A percentile compares a stretch with the other conserved stretches of the same genome.
These are phyloP conservation scores for Taurulus bubalis DNA, from an alignment of 2,113 vertebrate species.

Conservation along the genomic window DNA sequence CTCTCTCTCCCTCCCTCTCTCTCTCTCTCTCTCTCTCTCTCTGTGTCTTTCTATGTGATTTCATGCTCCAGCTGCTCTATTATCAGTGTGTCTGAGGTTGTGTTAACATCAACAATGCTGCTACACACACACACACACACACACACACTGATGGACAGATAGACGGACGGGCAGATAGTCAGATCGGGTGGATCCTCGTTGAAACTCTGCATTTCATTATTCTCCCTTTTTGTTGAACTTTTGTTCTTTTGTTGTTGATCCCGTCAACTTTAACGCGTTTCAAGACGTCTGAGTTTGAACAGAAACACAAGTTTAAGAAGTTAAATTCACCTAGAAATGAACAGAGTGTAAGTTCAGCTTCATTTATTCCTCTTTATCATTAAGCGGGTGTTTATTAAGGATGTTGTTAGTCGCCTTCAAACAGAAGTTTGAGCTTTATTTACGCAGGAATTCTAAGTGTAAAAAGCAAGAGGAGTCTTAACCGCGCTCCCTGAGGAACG, in stretches of 20 bases:
- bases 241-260: background rate
- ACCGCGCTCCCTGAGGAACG: slow-evolving; percentile 9
- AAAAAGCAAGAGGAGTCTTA: background rate
- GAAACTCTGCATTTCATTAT: slow-evolving; percentile 12
- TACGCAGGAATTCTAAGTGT: background rate
- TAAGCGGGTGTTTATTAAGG: background rate
- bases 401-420: background rate
- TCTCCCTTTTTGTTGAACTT: background rate
- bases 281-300: background rate
- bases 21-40: slow-evolving; percentile 35
- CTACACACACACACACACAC: slow-evolving; percentile 64
- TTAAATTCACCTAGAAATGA: background rate
- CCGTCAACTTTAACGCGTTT: background rate
- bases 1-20: background rate
- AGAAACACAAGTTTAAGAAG: background rate
- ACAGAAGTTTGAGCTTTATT: background rate
- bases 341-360: too few relatives aligned
- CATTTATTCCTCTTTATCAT: background rate
- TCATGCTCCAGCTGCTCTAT: slow-evolving; percentile 80
- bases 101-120: slow-evolving; percentile 75
- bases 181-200: slow-evolving; percentile 25
- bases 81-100: slow-evolving; percentile 75
- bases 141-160: slow-evolving; percentile 54
- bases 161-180: slow-evolving; percentile 43
- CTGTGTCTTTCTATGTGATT: slow-evolving; percentile 74